Evolutionary conservation across 2,113 vertebrate species (phyloP).

Genomic region (Crotalus tigris): DNA sequence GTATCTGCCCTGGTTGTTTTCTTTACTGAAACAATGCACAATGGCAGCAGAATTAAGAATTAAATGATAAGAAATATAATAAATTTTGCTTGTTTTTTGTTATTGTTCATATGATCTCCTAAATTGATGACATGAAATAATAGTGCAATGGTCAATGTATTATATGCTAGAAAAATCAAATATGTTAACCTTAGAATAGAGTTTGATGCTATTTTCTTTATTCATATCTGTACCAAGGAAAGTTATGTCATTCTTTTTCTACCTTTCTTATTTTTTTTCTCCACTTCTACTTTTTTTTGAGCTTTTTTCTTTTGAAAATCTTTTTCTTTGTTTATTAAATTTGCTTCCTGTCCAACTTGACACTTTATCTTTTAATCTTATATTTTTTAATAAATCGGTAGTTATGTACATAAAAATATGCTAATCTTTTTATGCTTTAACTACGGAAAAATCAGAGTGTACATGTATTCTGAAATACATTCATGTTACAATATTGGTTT

Average conservation of each 20-base stretch:
- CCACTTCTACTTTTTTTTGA: not conserved
- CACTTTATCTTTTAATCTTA: no score
- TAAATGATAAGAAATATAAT: not conserved
- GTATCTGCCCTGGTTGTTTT: no score
- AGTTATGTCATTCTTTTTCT: not conserved
- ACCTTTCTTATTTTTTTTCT: not conserved
- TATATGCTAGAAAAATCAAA: not conserved
- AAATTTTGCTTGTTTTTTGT: not conserved
- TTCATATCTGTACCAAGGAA: not conserved
- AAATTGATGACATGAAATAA: not conserved
- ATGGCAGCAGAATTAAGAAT: not conserved
- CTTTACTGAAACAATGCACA: not conserved
- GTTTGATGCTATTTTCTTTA: not conserved
- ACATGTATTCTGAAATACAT: not conserved
- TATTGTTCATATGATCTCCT: not conserved
- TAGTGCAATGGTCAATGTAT: not conserved
- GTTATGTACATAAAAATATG: not conserved
- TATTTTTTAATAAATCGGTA: no score
- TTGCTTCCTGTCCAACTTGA: no score
- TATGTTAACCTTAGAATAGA: not conserved
- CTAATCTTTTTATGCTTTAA: not conserved
- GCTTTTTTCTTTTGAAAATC: not conserved
- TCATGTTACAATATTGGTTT: not conserved
- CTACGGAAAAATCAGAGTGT: not conserved
- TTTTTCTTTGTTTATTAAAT: not conserved